These are phyloP conservation scores for Talpa occidentalis DNA, from an alignment of 2,113 vertebrate species.

Conservation along the genomic window DNA sequence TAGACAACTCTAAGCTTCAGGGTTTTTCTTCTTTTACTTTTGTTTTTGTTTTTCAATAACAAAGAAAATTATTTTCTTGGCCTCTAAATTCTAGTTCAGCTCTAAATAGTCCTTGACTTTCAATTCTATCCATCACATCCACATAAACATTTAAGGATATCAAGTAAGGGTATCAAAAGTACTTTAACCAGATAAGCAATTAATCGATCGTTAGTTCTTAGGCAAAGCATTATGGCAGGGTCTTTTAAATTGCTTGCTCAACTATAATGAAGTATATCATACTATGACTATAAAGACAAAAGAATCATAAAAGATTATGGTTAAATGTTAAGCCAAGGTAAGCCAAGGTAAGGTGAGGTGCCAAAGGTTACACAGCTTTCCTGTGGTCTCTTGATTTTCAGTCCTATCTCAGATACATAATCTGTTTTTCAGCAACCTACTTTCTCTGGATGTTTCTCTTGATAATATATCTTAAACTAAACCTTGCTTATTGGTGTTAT, in stretches of 20 bases:
- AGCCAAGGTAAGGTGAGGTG: not conserved
- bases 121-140: slow-evolving; percentile 6
- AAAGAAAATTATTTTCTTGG: slow-evolving; percentile 10
- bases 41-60: not conserved
- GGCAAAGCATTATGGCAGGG: not conserved
- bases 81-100: not conserved
- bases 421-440: not conserved
- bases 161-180: not conserved
- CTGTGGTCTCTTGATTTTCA: not conserved
- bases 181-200: slow-evolving; percentile 17
- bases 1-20: not conserved
- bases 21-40: not conserved
- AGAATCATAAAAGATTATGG: not conserved
- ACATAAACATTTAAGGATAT: not conserved
- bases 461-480: slow-evolving; percentile 10
- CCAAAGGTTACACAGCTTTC: not conserved
- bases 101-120: not conserved
- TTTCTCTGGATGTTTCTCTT: not conserved
- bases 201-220: slow-evolving; percentile 4
- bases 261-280: not conserved
- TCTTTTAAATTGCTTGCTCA: slow-evolving; percentile 2
- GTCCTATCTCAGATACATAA: not conserved
- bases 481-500: not conserved
- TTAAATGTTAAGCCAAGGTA: not conserved
- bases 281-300: not conserved